Evolutionary conservation across 2,888 invertebrate genomes (phyloP).

Genomic region (Arctia plantaginis): DNA sequence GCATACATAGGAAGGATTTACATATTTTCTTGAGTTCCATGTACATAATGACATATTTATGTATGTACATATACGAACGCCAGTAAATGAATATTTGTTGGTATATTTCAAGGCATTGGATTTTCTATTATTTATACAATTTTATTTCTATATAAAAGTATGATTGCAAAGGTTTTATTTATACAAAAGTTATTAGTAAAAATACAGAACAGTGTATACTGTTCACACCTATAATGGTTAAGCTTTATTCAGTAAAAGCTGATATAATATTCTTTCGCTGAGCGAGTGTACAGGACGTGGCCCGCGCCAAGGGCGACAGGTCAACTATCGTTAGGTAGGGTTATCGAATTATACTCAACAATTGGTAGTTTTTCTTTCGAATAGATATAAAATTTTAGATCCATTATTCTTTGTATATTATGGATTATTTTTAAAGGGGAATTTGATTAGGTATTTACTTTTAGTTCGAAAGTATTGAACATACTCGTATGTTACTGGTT

Average conservation of each 20-base stretch:
- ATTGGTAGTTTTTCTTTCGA: not conserved
- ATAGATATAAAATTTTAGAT: not conserved
- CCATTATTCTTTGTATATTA: not conserved
- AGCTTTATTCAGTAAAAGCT: constrained; percentile 42
- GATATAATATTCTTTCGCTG: constrained; percentile 48
- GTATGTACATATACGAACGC: not conserved
- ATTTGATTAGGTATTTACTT: too few species aligned
- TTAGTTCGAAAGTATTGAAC: not conserved
- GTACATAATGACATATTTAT: not conserved
- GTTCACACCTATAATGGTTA: too few species aligned
- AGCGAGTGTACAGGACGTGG: constrained; percentile 46
- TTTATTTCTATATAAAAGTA: too few species aligned
- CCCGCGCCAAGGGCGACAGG: constrained; percentile 58
- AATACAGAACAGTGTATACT: not conserved
- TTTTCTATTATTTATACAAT: too few species aligned
- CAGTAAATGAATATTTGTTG: too few species aligned
- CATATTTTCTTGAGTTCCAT: not conserved
- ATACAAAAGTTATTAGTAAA: not conserved
- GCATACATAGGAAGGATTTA: not conserved
- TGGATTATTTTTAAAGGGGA: not conserved
- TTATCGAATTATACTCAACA: constrained; percentile 27
- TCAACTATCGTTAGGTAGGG: constrained; percentile 55
- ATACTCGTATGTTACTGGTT: not conserved
- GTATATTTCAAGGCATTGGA: too few species aligned
- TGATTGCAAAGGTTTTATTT: not conserved